Conservation (phyloP, 1,140 invertebrate species). For the Panulirus ornatus region DNA sequence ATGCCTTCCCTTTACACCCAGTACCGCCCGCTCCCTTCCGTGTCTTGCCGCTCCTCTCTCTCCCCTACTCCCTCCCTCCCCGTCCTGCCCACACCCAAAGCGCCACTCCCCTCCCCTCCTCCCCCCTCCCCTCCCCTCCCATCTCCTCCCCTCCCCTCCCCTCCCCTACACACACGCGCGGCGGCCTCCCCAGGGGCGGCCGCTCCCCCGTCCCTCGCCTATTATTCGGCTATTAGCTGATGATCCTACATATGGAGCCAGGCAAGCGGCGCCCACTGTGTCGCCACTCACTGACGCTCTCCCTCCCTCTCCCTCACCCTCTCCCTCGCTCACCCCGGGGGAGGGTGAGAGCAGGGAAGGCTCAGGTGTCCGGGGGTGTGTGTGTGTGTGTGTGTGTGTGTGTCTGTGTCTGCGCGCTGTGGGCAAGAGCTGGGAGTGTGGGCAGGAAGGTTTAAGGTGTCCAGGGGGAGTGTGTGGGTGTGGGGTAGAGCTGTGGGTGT, state of each 20-base stretch:
- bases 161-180: conserved; percentile 28
- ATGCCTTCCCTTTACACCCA: not conserved
- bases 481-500: no score
- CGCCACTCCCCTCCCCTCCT: not conserved
- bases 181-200: conserved; percentile 25
- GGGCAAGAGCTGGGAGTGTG: no score
- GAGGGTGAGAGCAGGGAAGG: conserved; percentile 14
- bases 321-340: not conserved
- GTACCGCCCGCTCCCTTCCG: not conserved
- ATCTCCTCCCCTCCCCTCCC: not conserved
- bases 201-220: conserved; percentile 39
- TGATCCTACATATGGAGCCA: conserved; percentile 63
- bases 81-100: not conserved
- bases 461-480: no score
- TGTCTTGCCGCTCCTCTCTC: not conserved
- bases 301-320: not conserved
- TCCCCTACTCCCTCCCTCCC: conserved; percentile 1
- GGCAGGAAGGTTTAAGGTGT: no score
- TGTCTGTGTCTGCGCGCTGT: not conserved
- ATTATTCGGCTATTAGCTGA: conserved; percentile 67
- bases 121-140: not conserved
- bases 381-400: conserved; percentile 36
- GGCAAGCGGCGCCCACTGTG: conserved; percentile 15
- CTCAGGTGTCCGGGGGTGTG: not conserved
- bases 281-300: not conserved